Evolutionary conservation across 2,888 invertebrate species (phyloP).

Genomic region (Fragum fragum): DNA sequence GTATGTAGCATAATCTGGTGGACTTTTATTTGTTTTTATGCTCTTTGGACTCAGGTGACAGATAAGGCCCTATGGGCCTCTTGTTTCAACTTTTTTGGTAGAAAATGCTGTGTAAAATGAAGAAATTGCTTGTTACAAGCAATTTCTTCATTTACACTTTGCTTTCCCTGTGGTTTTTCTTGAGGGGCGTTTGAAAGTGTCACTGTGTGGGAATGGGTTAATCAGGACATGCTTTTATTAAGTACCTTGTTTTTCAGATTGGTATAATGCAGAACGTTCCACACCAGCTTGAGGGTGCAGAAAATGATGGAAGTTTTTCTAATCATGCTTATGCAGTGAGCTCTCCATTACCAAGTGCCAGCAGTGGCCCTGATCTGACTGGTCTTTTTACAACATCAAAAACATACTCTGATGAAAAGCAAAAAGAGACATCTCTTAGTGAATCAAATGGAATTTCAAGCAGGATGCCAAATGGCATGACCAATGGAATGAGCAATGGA

Average conservation of each 20-base stretch:
- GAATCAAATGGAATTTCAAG: slow-evolving; percentile 23
- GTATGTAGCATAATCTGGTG: too few relatives aligned
- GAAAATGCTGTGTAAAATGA: too few relatives aligned
- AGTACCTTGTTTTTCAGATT: slow-evolving; percentile 67
- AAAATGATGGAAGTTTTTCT: slow-evolving; percentile 38
- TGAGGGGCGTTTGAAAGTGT: too few relatives aligned
- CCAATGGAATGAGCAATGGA: background rate
- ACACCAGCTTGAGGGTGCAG: slow-evolving; percentile 52
- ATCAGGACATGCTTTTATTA: too few relatives aligned
- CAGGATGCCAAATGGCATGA: slow-evolving; percentile 22
- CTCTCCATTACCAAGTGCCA: slow-evolving; percentile 43
- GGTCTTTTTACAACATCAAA: slow-evolving; percentile 73
- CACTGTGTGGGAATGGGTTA: too few relatives aligned
- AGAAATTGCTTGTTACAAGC: too few relatives aligned
- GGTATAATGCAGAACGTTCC: slow-evolving; percentile 71
- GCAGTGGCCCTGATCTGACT: slow-evolving; percentile 74
- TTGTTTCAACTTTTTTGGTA: too few relatives aligned
- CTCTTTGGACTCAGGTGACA: too few relatives aligned
- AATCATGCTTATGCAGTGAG: slow-evolving; percentile 63
- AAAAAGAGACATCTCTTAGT: slow-evolving; percentile 50
- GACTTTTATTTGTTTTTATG: too few relatives aligned
- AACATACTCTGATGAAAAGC: slow-evolving; percentile 51
- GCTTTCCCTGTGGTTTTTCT: too few relatives aligned
- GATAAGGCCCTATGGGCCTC: too few relatives aligned
- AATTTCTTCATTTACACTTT: too few relatives aligned